Base-by-base conservation (phyloP, 2,888 invertebrate species). In the Phyllotreta striolata region DNA sequence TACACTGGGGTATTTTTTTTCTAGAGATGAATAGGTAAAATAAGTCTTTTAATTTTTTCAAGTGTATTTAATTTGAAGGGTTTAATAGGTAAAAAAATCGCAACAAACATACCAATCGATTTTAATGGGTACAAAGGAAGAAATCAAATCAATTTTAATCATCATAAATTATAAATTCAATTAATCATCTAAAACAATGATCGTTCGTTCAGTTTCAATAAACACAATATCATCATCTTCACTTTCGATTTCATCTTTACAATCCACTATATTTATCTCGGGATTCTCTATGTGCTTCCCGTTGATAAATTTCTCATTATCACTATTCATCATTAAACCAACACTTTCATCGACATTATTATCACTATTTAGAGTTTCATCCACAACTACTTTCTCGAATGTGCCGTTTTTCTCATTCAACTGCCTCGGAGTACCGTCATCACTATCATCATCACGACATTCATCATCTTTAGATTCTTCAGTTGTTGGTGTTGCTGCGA, bases 161-260 rank as follows among this genome's bases (percentile, higher is more conserved):
- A 24, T 24, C 24, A 24, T 24, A 24, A 24, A 24, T 24, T 24
- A 24, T 24, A 24, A 24, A 24, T 24, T 24, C 24, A 24, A 24
- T 74, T 69, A 76, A 67, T 77, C 76, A 75, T 76, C 76, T 75
- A 77, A 72, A 73, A 77, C 74, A 69, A 77, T 76, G 64, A 75
- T 67, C 52, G 73, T 73, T 40, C 55, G 55, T 9, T 66, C 69
- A 35, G 73, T 70, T 40, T 72, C 74, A 41, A 77, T 66, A 24
- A 77, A 67, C 14, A 77, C 71, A 47, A 74, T 73, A 68, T 76
- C 76, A 68, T 76, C 75, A 56, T 74, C 73, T 44, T 73, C 73
- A 56, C 68, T 70, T 40, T 70, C 70, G 12, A 47, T 44, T 7
- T 60, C 52, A 12, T 38, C 13, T 51, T 54, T 57, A 49, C 49